Conservation (phyloP, 92 coral and sea anemone genomes). For the Blastomussa wellsi region DNA sequence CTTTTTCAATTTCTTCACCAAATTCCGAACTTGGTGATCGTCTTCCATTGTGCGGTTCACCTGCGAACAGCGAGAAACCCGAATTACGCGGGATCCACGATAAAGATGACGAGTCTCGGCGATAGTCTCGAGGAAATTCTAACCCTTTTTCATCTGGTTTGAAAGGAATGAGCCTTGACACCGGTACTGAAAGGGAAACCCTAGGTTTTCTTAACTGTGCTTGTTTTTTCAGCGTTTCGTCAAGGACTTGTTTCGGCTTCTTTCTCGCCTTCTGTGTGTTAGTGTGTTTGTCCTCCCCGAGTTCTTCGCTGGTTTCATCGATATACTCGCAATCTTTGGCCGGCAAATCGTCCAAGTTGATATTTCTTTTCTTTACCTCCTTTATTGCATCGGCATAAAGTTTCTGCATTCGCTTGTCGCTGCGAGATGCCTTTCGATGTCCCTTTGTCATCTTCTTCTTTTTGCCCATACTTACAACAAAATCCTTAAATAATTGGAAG, state of each 20-base stretch:
- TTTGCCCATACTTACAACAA: conserved; percentile 40
- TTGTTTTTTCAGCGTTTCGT: conserved; percentile 59
- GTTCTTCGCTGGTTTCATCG: conserved; percentile 9
- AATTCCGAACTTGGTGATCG: conserved; percentile 33
- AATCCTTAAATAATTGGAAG: not conserved
- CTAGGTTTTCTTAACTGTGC: conserved; percentile 54
- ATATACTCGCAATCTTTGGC: not conserved
- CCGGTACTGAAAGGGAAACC: conserved; percentile 56
- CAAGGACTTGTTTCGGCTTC: conserved; percentile 52
- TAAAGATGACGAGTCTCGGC: conserved; percentile 46
- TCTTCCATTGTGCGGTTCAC: not conserved
- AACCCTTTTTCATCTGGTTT: conserved; percentile 44
- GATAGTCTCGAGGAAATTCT: conserved; percentile 66
- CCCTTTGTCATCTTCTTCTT: conserved; percentile 29
- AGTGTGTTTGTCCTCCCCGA: not conserved
- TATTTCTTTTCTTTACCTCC: conserved; percentile 50
- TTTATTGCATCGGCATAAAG: conserved; percentile 55
- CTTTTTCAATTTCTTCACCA: not conserved
- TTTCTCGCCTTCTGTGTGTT: conserved; percentile 37
- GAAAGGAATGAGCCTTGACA: conserved; percentile 65
- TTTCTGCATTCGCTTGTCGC: conserved; percentile 60
- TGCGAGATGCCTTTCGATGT: conserved; percentile 41
- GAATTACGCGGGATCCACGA: conserved; percentile 51
- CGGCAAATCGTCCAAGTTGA: conserved; percentile 28
- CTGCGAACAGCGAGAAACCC: conserved; percentile 1